A percentile compares a stretch with the other conserved stretches of the same genome.
These are phyloP conservation scores for Nephrocerus scutellatus DNA, from an alignment of 2,888 invertebrate genomes.

Conservation along the genomic window DNA sequence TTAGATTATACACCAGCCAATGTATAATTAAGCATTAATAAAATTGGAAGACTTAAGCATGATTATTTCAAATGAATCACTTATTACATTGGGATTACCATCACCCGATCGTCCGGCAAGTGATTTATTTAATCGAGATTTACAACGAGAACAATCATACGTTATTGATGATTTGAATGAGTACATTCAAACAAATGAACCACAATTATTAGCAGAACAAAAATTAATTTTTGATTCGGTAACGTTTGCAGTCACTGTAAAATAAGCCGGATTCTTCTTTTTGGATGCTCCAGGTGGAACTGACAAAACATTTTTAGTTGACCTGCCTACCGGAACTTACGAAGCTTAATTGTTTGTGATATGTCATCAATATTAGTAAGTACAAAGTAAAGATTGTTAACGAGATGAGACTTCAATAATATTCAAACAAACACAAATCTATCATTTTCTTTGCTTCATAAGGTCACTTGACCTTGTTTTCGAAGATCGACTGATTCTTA, in stretches of 20 bases:
- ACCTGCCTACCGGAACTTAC: constrained; percentile 8
- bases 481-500: too few species aligned
- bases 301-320: constrained; percentile 5
- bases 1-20: constrained; percentile 5
- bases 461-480: too few species aligned
- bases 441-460: too few species aligned
- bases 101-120: constrained; percentile 14
- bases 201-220: constrained; percentile 11
- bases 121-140: constrained; percentile 10
- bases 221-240: constrained; percentile 13
- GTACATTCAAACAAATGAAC: constrained; percentile 10
- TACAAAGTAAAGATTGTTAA: too few species aligned
- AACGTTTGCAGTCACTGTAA: constrained; percentile 11
- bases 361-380: too few species aligned
- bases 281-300: constrained; percentile 11
- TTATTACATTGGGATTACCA: constrained; percentile 12
- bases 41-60: constrained; percentile 10
- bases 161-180: constrained; percentile 8
- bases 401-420: too few species aligned
- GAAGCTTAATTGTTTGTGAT: too few species aligned
- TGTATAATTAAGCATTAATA: constrained; percentile 14
- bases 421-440: too few species aligned
- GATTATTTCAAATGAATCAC: constrained; percentile 8
- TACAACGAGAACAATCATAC: constrained; percentile 9
- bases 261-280: constrained; percentile 7